Conservation (phyloP, 2,888 invertebrate species). For the Muschampia plurimacula region DNA sequence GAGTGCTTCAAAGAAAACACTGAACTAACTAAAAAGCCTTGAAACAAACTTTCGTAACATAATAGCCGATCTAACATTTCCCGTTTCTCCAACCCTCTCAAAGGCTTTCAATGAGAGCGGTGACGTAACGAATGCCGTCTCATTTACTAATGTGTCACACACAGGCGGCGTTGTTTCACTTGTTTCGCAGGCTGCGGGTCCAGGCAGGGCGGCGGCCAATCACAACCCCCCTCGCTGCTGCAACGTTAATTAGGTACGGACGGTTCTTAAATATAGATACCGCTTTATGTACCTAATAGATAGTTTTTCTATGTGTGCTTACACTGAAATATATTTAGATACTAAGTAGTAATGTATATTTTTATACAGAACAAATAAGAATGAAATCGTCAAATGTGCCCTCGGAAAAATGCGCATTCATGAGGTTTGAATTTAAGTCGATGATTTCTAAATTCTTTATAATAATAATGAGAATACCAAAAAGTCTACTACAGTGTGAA, state of each 20-base stretch:
- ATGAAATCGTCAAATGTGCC: no score
- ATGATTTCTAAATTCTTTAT: background rate
- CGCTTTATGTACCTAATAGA: background rate
- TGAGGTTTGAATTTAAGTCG: no score
- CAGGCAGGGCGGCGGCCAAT: conserved; percentile 10
- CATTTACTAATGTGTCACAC: conserved; percentile 87
- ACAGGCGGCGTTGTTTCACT: conserved; percentile 84
- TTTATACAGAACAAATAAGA: background rate
- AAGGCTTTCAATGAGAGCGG: conserved; percentile 62
- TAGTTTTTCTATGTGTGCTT: background rate
- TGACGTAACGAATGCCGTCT: conserved; percentile 85
- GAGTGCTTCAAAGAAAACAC: background rate
- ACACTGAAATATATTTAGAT: background rate
- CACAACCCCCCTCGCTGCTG: conserved; percentile 37
- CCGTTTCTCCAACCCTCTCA: background rate
- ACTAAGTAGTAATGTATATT: background rate
- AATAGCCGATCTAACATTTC: conserved; percentile 19
- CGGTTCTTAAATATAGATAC: background rate
- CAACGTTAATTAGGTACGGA: conserved; percentile 32
- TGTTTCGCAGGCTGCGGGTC: conserved; percentile 67
- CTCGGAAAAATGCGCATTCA: no score
- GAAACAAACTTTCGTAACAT: background rate
- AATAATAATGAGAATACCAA: background rate
- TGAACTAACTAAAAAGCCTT: background rate
- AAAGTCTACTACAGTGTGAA: background rate